Evolutionary conservation across 2,888 invertebrate species (phyloP).

Genomic region (Habroteleia sp.): DNA sequence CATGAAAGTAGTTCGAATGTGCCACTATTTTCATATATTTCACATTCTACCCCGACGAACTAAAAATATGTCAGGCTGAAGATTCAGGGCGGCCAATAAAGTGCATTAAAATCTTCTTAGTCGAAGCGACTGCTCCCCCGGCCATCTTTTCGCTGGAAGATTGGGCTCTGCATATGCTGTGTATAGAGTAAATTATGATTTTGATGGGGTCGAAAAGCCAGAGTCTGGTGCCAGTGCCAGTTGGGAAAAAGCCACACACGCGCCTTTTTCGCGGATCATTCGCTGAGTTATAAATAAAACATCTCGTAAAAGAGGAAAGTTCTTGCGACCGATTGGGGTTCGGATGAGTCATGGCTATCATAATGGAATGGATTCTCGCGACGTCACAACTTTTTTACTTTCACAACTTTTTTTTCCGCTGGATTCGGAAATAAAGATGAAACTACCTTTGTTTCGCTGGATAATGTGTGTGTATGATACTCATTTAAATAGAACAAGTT

Average conservation of each 20-base stretch:
- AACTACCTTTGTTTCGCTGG: constrained; percentile 1
- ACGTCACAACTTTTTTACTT: constrained; percentile 38
- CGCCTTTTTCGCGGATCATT: constrained; percentile 61
- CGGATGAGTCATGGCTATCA: constrained; percentile 55
- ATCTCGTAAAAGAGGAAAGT: constrained; percentile 45
- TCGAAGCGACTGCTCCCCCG: constrained; percentile 24
- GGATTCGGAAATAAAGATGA: constrained; percentile 22
- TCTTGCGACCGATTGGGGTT: constrained; percentile 46
- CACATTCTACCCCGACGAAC: constrained; percentile 34
- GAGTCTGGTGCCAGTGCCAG: constrained; percentile 25
- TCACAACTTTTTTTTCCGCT: constrained; percentile 41
- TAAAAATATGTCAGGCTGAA: constrained; percentile 54
- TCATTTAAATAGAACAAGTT: too few species aligned
- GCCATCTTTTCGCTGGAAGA: constrained; percentile 19
- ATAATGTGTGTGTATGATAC: too few species aligned
- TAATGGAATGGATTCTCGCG: constrained; percentile 51
- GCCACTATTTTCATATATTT: constrained; percentile 60
- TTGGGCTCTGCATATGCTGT: constrained; percentile 36
- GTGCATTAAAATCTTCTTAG: constrained; percentile 51
- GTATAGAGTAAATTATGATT: constrained; percentile 60
- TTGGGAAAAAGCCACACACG: constrained; percentile 56
- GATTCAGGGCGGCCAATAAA: constrained; percentile 61
- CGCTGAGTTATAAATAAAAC: constrained; percentile 63
- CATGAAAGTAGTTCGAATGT: constrained; percentile 28
- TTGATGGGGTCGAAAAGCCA: constrained; percentile 62